Evolutionary conservation across 2,888 invertebrate species (phyloP).

Genomic region (Craniophora ligustri): DNA sequence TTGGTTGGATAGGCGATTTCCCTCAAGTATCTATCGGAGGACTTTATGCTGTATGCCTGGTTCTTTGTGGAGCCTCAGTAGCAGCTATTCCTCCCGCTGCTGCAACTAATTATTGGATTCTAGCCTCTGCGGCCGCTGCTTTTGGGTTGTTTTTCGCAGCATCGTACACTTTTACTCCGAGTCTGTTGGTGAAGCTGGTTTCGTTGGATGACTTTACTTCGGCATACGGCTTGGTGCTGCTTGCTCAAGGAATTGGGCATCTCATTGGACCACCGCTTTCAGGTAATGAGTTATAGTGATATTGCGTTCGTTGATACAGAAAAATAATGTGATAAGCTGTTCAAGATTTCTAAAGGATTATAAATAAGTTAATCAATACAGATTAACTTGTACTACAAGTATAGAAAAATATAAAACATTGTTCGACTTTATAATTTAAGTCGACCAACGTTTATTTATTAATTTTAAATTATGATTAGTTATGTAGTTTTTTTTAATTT

Average conservation of each 20-base stretch:
- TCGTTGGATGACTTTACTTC: slow-evolving; percentile 97
- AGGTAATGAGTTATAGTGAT: slow-evolving; percentile 88
- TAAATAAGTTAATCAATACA: too few species aligned
- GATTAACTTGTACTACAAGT: too few species aligned
- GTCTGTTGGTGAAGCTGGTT: slow-evolving; percentile 95
- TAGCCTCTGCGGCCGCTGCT: slow-evolving; percentile 87
- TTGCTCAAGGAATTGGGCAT: slow-evolving; percentile 97
- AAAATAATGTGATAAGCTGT: not conserved
- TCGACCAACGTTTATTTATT: too few species aligned
- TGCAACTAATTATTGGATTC: slow-evolving; percentile 81
- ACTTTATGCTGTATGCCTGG: slow-evolving; percentile 94
- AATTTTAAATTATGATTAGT: too few species aligned
- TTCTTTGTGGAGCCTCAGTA: slow-evolving; percentile 90
- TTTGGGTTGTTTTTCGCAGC: slow-evolving; percentile 98
- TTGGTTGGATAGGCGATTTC: slow-evolving; percentile 97
- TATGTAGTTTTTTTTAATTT: too few species aligned
- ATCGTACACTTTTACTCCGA: slow-evolving; percentile 96
- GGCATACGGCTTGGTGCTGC: slow-evolving; percentile 96
- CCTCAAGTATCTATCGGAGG: slow-evolving; percentile 94
- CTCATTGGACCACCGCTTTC: slow-evolving; percentile 97
- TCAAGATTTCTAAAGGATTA: too few species aligned
- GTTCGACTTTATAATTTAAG: too few species aligned
- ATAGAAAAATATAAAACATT: too few species aligned
- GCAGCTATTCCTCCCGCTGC: slow-evolving; percentile 88
- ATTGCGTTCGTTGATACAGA: not conserved